These are phyloP conservation scores for Delia radicum DNA, from an alignment of 1,140 invertebrate species.

Conservation along the genomic window DNA sequence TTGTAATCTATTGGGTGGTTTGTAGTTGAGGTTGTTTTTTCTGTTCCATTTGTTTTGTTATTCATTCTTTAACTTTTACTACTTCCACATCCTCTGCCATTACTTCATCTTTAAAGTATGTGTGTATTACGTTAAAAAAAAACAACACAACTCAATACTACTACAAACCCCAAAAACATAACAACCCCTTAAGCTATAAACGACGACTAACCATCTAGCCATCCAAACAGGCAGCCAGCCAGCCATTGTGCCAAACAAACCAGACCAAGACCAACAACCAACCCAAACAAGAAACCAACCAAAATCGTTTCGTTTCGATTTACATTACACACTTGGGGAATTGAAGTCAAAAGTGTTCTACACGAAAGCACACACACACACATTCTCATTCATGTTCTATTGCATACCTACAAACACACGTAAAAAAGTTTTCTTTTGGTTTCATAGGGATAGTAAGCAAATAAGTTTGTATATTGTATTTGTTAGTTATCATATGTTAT, in stretches of 20 bases:
- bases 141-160: too few relatives aligned
- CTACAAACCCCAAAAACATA: conserved; percentile 13
- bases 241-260: neutral
- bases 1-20: conserved; percentile 17
- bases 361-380: neutral
- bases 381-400: neutral
- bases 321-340: neutral
- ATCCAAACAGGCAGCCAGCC: neutral
- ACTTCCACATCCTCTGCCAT: too few relatives aligned
- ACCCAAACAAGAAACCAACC: neutral
- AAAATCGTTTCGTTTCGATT: neutral
- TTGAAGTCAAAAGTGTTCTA: neutral
- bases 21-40: neutral
- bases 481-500: conserved; percentile 25
- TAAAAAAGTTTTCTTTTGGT: conserved; percentile 19
- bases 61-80: neutral
- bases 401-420: neutral
- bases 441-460: conserved; percentile 30
- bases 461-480: conserved; percentile 35
- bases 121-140: neutral
- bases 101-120: too few relatives aligned
- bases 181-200: neutral
- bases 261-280: neutral
- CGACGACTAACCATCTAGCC: neutral
- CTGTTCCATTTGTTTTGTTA: neutral